phyloP scores from a whole-genome alignment of 2,113 vertebrate genomes.

The Cheirogaleus medius region DNA sequence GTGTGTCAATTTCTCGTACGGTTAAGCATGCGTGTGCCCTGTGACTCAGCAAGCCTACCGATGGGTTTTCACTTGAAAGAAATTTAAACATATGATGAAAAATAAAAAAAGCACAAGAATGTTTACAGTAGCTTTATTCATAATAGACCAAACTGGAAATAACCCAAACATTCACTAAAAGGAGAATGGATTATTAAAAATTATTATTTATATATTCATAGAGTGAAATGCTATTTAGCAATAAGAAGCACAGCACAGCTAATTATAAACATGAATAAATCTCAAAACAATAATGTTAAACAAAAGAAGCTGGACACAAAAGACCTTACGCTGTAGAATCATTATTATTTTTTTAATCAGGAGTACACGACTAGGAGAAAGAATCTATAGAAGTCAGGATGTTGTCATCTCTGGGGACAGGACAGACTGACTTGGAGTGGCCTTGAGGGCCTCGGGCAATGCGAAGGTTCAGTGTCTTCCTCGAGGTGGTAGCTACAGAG shows the following conservation, averaged over 20 bases:
- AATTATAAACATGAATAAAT: not conserved
- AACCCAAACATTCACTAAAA: not conserved
- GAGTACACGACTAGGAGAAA: not conserved
- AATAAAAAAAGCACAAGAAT: not conserved
- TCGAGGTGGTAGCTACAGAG: fast-evolving
- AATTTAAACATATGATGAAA: not conserved
- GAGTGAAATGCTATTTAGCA: not conserved
- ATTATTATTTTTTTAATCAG: not conserved
- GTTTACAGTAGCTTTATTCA: not conserved
- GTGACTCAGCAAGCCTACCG: fast-evolving
- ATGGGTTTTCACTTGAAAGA: not conserved
- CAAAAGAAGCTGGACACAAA: not conserved
- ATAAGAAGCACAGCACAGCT: not conserved
- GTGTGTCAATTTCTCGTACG: not conserved
- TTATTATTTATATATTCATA: not conserved
- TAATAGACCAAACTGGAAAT: not conserved
- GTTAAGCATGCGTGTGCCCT: fast-evolving
- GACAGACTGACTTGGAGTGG: not conserved
- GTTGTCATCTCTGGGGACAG: fast-evolving
- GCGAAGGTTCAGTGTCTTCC: fast-evolving
- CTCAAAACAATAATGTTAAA: not conserved
- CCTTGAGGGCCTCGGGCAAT: not conserved
- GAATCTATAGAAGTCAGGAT: not conserved
- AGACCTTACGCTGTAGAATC: not conserved
- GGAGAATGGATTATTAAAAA: not conserved